A percentile compares a stretch with the other conserved stretches of the same genome.
phyloP scores from a whole-genome alignment of 2,888 invertebrate species.

The Conomelus anceps region DNA sequence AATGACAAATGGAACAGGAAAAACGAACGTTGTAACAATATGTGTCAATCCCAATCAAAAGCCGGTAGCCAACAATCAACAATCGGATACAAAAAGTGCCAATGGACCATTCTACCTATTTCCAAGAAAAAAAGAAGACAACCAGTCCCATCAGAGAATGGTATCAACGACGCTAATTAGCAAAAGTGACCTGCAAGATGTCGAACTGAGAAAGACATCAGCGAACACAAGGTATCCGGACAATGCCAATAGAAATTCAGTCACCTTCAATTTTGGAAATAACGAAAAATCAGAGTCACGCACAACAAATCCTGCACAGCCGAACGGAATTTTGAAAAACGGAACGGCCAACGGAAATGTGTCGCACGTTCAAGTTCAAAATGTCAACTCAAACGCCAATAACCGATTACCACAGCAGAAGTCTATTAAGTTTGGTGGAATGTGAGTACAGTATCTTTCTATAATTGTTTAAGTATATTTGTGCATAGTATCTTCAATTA shows the following conservation, averaged over 20 bases:
- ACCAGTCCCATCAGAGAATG: constrained; percentile 13
- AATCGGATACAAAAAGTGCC: background rate
- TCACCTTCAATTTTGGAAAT: constrained; percentile 31
- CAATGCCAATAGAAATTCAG: constrained; percentile 28
- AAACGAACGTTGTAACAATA: constrained; percentile 23
- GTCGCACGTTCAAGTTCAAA: constrained; percentile 30
- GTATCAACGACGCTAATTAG: constrained; percentile 25
- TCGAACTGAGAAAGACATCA: constrained; percentile 14
- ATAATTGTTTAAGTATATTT: no score
- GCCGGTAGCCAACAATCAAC: background rate
- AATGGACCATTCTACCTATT: constrained; percentile 2
- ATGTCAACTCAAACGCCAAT: constrained; percentile 15
- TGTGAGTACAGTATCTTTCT: constrained; percentile 28
- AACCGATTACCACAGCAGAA: constrained; percentile 28
- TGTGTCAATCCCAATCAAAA: constrained; percentile 21
- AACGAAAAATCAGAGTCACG: constrained; percentile 22
- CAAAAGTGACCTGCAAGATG: constrained; percentile 21
- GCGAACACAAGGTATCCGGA: constrained; percentile 1
- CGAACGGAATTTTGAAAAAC: constrained; percentile 50
- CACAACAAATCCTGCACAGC: constrained; percentile 33
- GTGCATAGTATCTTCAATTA: no score
- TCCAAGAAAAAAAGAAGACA: background rate
- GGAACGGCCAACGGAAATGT: constrained; percentile 37
- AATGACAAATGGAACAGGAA: background rate
- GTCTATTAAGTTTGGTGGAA: constrained; percentile 32